These are phyloP conservation scores for Drosophila simulans DNA, from an alignment of 1,140 invertebrate genomes.

Conservation along the genomic window DNA sequence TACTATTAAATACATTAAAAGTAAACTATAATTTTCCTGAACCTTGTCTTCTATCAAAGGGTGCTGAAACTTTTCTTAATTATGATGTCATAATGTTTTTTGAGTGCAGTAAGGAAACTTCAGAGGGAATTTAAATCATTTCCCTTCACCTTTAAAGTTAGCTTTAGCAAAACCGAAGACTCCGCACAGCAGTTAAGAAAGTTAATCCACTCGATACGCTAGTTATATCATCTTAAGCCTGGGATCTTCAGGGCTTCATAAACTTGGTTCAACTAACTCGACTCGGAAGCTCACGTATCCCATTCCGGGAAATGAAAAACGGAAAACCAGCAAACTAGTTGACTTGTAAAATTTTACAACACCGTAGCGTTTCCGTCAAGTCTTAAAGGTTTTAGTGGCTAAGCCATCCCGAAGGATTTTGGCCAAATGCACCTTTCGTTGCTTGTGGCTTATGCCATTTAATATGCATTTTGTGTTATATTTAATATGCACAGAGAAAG, in stretches of 20 bases:
- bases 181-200: conserved; percentile 11
- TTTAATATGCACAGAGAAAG: conserved; percentile 77
- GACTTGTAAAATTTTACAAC: conserved; percentile 81
- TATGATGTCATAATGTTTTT: neutral
- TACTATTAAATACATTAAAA: neutral
- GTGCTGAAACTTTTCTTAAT: neutral
- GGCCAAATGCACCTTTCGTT: conserved; percentile 50
- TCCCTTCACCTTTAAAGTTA: neutral
- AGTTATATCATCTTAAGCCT: conserved; percentile 31
- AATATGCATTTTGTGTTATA: conserved; percentile 84
- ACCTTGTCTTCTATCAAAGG: too few species aligned
- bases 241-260: conserved; percentile 28
- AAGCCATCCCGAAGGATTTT: conserved; percentile 54
- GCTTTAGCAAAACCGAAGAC: conserved; percentile 1
- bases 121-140: conserved; percentile 3
- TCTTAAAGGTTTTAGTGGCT: conserved; percentile 80
- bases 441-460: conserved; percentile 80
- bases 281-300: conserved; percentile 27
- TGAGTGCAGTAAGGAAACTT: neutral
- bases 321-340: conserved; percentile 56
- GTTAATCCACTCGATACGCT: conserved; percentile 29
- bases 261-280: conserved; percentile 20
- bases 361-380: conserved; percentile 66
- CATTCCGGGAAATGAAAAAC: conserved; percentile 64
- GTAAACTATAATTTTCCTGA: neutral